Conservation (phyloP, 2,797 vertebrate genomes). For the Podargus strigoides region DNA sequence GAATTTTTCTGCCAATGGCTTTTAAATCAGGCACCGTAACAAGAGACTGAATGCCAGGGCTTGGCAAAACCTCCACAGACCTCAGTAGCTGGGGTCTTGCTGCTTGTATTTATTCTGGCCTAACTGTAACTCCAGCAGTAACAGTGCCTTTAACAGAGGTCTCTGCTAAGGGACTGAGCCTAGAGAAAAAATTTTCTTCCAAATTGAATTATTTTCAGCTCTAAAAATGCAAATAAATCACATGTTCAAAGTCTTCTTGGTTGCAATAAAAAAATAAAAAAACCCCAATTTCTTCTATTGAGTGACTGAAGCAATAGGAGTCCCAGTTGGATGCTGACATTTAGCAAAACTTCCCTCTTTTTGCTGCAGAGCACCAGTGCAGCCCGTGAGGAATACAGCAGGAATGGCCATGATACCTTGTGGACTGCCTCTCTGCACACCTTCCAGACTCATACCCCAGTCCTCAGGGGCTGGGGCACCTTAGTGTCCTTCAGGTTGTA, state of each 20-base stretch:
- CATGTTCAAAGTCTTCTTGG: neutral
- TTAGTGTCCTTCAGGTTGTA: neutral
- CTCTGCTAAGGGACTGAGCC: neutral
- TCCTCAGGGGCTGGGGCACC: neutral
- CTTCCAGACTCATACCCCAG: neutral
- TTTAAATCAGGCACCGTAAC: neutral
- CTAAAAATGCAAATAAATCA: neutral
- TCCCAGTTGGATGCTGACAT: neutral
- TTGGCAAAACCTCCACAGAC: too few species aligned
- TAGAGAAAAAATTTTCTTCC: neutral
- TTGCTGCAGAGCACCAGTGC: neutral
- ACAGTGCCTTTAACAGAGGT: neutral
- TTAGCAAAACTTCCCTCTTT: neutral
- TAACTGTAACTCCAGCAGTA: too few species aligned
- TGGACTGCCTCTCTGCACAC: neutral
- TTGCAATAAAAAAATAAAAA: neutral
- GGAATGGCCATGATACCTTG: neutral
- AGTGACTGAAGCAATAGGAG: neutral
- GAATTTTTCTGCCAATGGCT: neutral
- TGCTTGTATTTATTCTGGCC: neutral
- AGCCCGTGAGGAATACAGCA: neutral
- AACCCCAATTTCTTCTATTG: accelerated
- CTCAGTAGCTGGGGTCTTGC: neutral
- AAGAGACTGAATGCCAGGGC: too few species aligned
- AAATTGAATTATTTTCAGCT: neutral